Evolutionary conservation across 2,113 vertebrate species (phyloP), one percentile per base, ranked within the genome.

Genomic region (Chloropsis hardwickii): DNA sequence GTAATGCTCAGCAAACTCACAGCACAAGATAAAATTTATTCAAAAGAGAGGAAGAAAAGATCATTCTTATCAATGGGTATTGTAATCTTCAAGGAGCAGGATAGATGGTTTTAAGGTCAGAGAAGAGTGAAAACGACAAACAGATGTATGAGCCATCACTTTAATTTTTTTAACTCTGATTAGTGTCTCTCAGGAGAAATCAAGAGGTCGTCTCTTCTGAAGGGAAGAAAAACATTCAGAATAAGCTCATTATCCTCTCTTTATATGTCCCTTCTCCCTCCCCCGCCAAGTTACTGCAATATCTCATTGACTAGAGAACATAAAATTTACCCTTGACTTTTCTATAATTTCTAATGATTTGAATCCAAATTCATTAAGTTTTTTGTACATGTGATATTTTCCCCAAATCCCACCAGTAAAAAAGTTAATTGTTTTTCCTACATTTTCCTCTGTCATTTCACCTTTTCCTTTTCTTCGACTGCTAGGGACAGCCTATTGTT

Each of bases 361-460:
- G 48, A 79, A 84, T 93, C 87, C 33, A 74, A 81, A 88, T 93
- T 88, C 91, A 94, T 95, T 87, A 48, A 81, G 67, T 91, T 65
- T 94, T 95, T 94, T 93, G 24, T 56, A 90, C n/a, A 67, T 33
- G 53, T 85, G 58, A 89, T 95, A 88, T 91, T 91, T 97, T 95
- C 14, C n/a, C 62, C 14, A 94, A 88, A 83, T 82, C 79, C 71
- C 92, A 67, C 74, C 51, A 90, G 92, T 84, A 83, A 94, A 85
- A 87, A 92, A 82, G 35, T 87, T 94, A 81, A 78, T 86, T 64
- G 24, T 94, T 92, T 95, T 84, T 23, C 27, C 29, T 65, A 53
- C 8, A 10, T 92, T 88, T 94, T 86, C 70, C 65, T 72, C n/a
- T 94, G 19, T 64, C 9, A 47, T 92, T 95, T 91, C 66, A 95